Percentiles rank a stretch among this genome's conserved stretches.
phyloP scores from a whole-genome alignment of 2,888 invertebrate genomes.

The Horisme vitalbata region DNA sequence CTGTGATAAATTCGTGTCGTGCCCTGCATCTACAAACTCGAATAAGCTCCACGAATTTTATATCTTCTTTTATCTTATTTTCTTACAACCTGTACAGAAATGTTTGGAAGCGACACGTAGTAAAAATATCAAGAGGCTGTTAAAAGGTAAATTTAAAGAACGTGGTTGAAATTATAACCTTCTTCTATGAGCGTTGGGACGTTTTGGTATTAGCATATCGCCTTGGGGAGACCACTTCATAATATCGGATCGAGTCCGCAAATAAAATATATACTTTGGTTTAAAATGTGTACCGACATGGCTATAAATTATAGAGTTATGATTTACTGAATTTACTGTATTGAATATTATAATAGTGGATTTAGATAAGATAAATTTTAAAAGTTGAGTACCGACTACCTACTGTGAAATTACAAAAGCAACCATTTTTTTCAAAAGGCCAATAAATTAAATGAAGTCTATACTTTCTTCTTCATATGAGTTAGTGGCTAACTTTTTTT shows the following conservation, averaged over 20 bases:
- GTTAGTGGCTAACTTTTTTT: too few species aligned
- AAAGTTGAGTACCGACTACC: too few species aligned
- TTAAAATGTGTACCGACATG: slow-evolving; percentile 14
- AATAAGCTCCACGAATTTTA: slow-evolving; percentile 59
- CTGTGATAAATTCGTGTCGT: slow-evolving; percentile 68
- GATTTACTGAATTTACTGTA: not conserved
- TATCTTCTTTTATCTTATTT: slow-evolving; percentile 59
- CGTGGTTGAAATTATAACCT: slow-evolving; percentile 69
- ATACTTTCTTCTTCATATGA: too few species aligned
- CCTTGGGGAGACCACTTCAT: slow-evolving; percentile 36
- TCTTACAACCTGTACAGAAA: slow-evolving; percentile 54
- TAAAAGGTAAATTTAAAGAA: slow-evolving; percentile 73
- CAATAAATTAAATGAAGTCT: too few species aligned
- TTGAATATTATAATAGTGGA: too few species aligned
- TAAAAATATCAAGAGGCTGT: slow-evolving; percentile 72
- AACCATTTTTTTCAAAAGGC: too few species aligned
- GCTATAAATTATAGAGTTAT: slow-evolving; percentile 1
- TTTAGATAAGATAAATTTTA: too few species aligned
- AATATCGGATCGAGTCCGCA: slow-evolving; percentile 20
- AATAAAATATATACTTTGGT: too few species aligned
- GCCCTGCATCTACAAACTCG: slow-evolving; percentile 65
- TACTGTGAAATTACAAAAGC: too few species aligned
- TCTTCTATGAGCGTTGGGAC: slow-evolving; percentile 48
- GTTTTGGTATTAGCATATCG: slow-evolving; percentile 56
- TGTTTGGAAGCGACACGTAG: slow-evolving; percentile 65